These are phyloP conservation scores for Empis livida DNA, from an alignment of 2,888 invertebrate species.

Conservation along the genomic window DNA sequence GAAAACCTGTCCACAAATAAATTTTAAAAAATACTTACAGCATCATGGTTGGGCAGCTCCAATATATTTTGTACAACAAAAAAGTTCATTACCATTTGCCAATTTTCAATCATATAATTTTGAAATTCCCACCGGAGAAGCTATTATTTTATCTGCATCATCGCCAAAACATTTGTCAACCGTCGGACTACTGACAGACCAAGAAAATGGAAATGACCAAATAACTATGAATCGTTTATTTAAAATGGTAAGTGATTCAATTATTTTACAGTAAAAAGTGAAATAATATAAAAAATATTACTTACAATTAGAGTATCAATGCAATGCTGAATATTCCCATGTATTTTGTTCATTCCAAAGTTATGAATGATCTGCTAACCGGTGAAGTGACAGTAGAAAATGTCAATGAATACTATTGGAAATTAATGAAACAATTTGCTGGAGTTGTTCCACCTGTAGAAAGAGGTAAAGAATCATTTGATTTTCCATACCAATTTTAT, in stretches of 20 bases:
- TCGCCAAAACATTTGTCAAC: conserved; percentile 1
- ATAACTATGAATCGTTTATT: conserved; percentile 3
- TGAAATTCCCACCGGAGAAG: not conserved
- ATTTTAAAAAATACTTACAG: conserved; percentile 4
- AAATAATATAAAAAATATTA: not conserved
- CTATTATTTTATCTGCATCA: conserved; percentile 3
- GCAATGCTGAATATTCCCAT: conserved; percentile 6
- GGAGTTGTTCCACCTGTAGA: conserved; percentile 50
- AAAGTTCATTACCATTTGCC: conserved; percentile 2
- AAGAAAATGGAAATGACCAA: not conserved
- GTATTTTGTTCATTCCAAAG: not conserved
- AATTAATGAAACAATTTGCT: conserved; percentile 44
- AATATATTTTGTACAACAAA: conserved; percentile 6
- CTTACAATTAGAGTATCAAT: conserved; percentile 4
- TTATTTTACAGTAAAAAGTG: not conserved
- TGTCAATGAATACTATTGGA: conserved; percentile 51
- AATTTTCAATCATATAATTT: not conserved
- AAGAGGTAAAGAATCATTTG: conserved; percentile 49
- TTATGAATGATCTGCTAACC: conserved; percentile 41
- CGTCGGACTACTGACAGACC: not conserved
- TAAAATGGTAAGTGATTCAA: not conserved
- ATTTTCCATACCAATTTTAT: conserved; percentile 57
- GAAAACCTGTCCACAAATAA: conserved; percentile 4
- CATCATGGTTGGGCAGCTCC: conserved; percentile 2
- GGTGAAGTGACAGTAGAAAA: conserved; percentile 44